Percentiles rank a stretch among this genome's conserved stretches.
Evolutionary conservation across 2,888 invertebrate genomes (phyloP).

Genomic region (Neocrepidodera transversa): DNA sequence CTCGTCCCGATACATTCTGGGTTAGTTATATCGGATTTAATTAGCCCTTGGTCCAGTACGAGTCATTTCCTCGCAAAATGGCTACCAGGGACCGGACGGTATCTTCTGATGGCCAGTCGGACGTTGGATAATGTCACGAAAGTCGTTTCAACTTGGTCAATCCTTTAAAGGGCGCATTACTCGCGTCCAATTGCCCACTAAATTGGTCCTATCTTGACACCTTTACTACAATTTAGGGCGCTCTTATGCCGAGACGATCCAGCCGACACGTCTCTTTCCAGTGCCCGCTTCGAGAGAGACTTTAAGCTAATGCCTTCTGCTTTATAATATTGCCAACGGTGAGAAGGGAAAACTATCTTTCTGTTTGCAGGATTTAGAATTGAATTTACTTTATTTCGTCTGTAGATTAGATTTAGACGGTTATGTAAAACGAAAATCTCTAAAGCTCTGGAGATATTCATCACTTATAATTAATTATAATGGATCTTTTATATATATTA

Average conservation of each 20-base stretch:
- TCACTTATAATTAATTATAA: too few species aligned
- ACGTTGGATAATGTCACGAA: conserved; percentile 55
- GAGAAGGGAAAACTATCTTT: conserved; percentile 26
- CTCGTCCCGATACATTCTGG: conserved; percentile 32
- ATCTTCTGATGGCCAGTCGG: conserved; percentile 46
- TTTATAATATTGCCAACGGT: conserved; percentile 40
- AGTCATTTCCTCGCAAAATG: conserved; percentile 39
- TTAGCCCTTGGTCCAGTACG: conserved; percentile 44
- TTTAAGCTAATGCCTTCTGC: conserved; percentile 42
- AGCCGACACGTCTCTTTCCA: conserved; percentile 39
- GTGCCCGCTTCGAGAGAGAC: conserved; percentile 38
- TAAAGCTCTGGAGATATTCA: too few species aligned
- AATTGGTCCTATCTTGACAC: conserved; percentile 62
- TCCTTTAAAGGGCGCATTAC: conserved; percentile 61
- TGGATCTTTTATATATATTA: too few species aligned
- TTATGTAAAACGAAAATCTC: too few species aligned
- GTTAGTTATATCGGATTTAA: conserved; percentile 50
- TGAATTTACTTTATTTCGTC: conserved; percentile 12
- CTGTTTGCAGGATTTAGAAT: conserved; percentile 14
- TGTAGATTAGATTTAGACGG: too few species aligned
- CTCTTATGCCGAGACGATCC: conserved; percentile 47
- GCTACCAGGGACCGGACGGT: conserved; percentile 17
- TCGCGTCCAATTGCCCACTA: conserved; percentile 61
- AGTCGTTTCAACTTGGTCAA: conserved; percentile 58
- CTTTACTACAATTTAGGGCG: conserved; percentile 58